Evolutionary conservation across 1,140 invertebrate species (phyloP), one percentile per base, ranked within the genome.

Genomic region (Pogonomyrmex californicus): DNA sequence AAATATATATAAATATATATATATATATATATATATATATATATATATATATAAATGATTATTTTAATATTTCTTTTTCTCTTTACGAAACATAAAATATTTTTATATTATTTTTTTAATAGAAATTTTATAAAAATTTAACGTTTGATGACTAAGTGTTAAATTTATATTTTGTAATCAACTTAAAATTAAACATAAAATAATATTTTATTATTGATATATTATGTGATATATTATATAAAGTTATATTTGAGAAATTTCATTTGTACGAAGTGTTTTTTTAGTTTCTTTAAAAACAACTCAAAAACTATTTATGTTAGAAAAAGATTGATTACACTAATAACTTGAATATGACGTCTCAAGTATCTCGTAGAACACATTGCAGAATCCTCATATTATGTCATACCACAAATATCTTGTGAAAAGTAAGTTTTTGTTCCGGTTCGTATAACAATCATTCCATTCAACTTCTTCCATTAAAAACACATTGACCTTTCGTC

Each of bases 401-500:
- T 82, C 66, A 17, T 17, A 12, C 17, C n/a, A n/a, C 6, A 56
- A 30, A 58, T n/a, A 49, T 38, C 6, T 60, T 23, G 3, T 60
- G 14, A 82, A 60, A 73, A 60, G 17, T 49, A 36, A 14, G 30
- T 56, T 58, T 70, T 70, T 14, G 17, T 75, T 83, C 44, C 44
- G 54, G 30, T 3, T 38, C 41, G 4, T 62, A 33, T 38, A 30
- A 62, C 30, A 75, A 30, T 38, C 7, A 51, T 38, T 2, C 54
- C 9, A 75, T 60, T 83, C 38, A 75, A 63, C 2, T 23, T 63
- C 6, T 3, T 82, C 9, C 33, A 17, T 33, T 41, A 73, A 44
- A 47, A 73, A 73, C 66, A 83, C 14, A 5, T n/a, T 83, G 79
- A 75, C 36, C 54, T 83, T 62, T 75, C 68, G 6, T 60, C 68